Conservation (phyloP, 2,113 vertebrate genomes). For the Corvus hawaiiensis region DNA sequence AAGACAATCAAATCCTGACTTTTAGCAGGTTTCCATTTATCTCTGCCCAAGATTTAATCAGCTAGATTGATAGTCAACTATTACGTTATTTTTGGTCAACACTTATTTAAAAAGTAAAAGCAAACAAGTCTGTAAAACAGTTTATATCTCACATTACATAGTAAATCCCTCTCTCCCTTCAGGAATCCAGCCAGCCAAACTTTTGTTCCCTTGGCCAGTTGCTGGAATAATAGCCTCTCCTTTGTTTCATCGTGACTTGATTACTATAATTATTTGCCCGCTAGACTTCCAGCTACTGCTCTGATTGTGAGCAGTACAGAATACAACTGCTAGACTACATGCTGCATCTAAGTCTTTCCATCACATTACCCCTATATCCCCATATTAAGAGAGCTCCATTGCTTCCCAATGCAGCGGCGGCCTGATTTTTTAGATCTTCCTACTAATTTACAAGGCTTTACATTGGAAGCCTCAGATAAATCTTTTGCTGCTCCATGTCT, state of each 20-base stretch:
- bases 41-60: neutral
- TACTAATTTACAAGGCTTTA: constrained; percentile 65
- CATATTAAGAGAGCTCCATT: constrained; percentile 67
- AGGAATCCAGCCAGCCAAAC: constrained; percentile 45
- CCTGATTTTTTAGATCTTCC: constrained; percentile 64
- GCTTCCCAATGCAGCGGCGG: constrained; percentile 63
- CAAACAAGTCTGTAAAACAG: neutral
- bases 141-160: neutral
- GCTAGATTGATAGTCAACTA: neutral
- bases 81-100: neutral
- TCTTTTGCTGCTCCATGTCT: constrained; percentile 64
- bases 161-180: constrained; percentile 35
- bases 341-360: constrained; percentile 61
- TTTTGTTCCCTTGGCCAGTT: constrained; percentile 64
- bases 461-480: constrained; percentile 65
- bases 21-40: neutral
- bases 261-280: constrained; percentile 71
- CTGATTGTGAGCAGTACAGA: constrained; percentile 60
- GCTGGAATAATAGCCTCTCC: constrained; percentile 66
- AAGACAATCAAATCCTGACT: neutral
- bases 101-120: neutral
- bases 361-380: constrained; percentile 57
- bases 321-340: constrained; percentile 48
- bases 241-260: constrained; percentile 73
- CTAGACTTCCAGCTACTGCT: constrained; percentile 71